Evolutionary conservation across 2,797 vertebrate species (phyloP).

Genomic region (Spea hammondii): DNA sequence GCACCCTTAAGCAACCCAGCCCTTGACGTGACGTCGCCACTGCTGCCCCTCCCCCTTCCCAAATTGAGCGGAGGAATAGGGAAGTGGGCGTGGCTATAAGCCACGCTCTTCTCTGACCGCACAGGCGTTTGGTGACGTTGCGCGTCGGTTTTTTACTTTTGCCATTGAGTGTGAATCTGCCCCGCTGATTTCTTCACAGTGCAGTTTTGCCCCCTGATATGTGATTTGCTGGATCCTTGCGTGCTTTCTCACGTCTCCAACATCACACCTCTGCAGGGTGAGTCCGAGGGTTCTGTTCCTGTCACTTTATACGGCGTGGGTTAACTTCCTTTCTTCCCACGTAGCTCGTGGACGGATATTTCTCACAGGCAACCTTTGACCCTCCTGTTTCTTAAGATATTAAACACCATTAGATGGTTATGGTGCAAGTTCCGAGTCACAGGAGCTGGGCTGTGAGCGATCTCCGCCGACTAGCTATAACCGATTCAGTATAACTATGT

Average conservation of each 20-base stretch:
- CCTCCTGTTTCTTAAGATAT: no score
- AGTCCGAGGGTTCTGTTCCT: neutral
- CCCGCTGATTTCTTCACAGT: neutral
- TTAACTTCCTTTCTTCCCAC: neutral
- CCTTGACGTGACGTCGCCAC: neutral
- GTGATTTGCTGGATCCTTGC: neutral
- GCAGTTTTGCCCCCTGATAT: neutral
- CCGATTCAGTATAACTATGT: no score
- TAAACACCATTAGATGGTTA: no score
- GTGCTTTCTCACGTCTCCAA: neutral
- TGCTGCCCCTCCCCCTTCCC: neutral
- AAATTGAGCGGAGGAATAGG: neutral
- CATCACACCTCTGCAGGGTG: neutral
- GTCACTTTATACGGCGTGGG: neutral
- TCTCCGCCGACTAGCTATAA: no score
- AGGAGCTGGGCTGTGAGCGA: no score
- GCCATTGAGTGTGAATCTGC: neutral
- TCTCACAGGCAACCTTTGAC: no score
- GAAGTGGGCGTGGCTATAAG: neutral
- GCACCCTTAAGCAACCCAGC: neutral
- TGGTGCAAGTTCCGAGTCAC: no score
- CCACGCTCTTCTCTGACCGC: neutral
- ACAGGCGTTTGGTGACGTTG: constrained; percentile 6
- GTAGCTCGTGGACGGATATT: no score
- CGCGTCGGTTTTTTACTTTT: neutral